Evolutionary conservation across 2,888 invertebrate genomes (phyloP).

Genomic region (Elegia similella): DNA sequence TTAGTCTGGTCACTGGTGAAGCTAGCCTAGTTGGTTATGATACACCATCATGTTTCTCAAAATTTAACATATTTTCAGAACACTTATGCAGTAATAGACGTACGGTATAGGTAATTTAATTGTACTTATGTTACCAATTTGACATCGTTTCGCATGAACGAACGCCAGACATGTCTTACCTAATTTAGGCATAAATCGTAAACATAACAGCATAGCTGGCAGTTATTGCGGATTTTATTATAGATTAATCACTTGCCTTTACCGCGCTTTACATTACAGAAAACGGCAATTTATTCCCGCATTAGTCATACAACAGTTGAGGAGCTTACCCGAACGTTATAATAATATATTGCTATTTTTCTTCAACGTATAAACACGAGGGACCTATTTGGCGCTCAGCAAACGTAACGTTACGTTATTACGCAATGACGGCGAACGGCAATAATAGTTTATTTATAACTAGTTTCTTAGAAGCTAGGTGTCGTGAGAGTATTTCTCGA

Average conservation of each 20-base stretch:
- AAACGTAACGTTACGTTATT: background rate
- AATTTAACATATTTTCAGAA: too few relatives aligned
- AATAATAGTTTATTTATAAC: background rate
- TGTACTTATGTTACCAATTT: too few relatives aligned
- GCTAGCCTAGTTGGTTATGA: too few relatives aligned
- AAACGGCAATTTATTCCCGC: background rate
- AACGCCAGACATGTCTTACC: background rate
- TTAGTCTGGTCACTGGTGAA: too few relatives aligned
- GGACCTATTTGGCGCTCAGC: constrained; percentile 6
- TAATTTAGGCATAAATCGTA: background rate
- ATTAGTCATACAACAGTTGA: constrained; percentile 1
- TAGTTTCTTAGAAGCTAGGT: background rate
- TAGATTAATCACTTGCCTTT: background rate
- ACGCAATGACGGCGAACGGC: background rate
- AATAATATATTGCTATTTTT: constrained; percentile 4
- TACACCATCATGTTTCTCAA: too few relatives aligned
- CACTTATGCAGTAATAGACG: too few relatives aligned
- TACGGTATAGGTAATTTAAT: too few relatives aligned
- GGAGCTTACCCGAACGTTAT: constrained; percentile 6
- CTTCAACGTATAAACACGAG: constrained; percentile 2
- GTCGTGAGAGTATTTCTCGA: too few relatives aligned
- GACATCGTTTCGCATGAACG: background rate
- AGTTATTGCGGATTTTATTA: background rate
- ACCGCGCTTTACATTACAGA: background rate
- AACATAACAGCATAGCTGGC: background rate